Evolutionary conservation across 2,113 vertebrate species (phyloP).

Genomic region (Gavia stellata): DNA sequence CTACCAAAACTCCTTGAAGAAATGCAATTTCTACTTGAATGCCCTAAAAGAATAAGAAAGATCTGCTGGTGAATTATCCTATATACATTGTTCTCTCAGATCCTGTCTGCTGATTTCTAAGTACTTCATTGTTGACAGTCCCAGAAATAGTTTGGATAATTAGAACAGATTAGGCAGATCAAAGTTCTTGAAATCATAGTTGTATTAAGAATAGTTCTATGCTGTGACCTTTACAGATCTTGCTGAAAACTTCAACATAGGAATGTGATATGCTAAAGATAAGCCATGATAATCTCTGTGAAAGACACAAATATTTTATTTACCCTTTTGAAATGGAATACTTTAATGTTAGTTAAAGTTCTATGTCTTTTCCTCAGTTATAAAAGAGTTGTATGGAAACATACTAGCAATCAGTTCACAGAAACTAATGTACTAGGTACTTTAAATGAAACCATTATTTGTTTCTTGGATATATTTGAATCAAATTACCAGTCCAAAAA

Average conservation of each 20-base stretch:
- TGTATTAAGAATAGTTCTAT: neutral
- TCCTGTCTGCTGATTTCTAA: neutral
- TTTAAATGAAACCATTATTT: neutral
- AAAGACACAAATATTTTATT: neutral
- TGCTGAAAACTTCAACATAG: neutral
- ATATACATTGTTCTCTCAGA: neutral
- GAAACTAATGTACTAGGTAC: neutral
- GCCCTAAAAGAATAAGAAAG: neutral
- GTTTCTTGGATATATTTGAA: neutral
- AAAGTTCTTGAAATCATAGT: neutral
- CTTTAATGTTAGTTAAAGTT: neutral
- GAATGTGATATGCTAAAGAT: neutral
- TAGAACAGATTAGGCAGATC: neutral
- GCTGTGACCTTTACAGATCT: neutral
- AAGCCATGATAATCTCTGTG: neutral
- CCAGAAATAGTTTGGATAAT: neutral
- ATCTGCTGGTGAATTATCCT: neutral
- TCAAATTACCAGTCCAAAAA: neutral
- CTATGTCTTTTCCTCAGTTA: neutral
- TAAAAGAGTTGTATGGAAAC: neutral
- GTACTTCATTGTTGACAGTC: neutral
- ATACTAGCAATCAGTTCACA: neutral
- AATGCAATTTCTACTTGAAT: neutral
- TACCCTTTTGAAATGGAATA: neutral
- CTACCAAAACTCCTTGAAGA: neutral